Evolutionary conservation across 37 sponge, comb jelly and placozoan genomes (phyloP), one percentile per base, ranked within the genome.

Genomic region (Bolinopsis microptera): DNA sequence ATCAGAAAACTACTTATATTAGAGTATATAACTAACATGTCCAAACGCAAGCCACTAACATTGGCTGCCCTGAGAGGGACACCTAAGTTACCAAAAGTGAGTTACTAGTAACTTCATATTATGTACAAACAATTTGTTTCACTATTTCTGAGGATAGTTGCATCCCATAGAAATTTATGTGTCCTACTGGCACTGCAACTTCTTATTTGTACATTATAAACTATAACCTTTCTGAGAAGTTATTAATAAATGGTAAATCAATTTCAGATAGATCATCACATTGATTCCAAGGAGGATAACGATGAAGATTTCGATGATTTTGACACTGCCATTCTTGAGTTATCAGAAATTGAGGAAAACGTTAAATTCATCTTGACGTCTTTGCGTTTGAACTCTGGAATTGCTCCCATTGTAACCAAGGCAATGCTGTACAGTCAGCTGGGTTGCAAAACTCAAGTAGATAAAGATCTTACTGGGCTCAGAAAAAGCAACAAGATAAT

Each of bases 281-380:
- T 48, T 48, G 61, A 18, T 48, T 9, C 2, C 3, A n/a, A 70
- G 2, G 25, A 26, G 3, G 26, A 70, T 28, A n/a, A 70, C 2
- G 74, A 70, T 70, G 74, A 2, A 28, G 74, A 70, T 22, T 70
- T 70, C 21, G 74, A 70, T 70, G 74, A 70, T n/a, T n/a, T 70
- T 26, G 30, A 70, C 3, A n/a, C 5, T n/a, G 74, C 5, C 21
- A 3, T 70, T 28, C 5, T 28, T 70, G 74, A 24, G 21, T 2
- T 22, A 1, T 24, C 74, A 24, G 74, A 8, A 26, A 70, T 70
- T 28, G 74, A 70, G 21, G 25, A 26, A 2, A 70, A 70, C 74
- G 21, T 70, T 70, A 22, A 70, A 70, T 70, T 22, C 26, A 70
- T 70, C 21, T n/a, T 70, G 5, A 70, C 3, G 30, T 70, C 74